Evolutionary conservation across 2,888 invertebrate genomes (phyloP).

Genomic region (Myopa testacea): DNA sequence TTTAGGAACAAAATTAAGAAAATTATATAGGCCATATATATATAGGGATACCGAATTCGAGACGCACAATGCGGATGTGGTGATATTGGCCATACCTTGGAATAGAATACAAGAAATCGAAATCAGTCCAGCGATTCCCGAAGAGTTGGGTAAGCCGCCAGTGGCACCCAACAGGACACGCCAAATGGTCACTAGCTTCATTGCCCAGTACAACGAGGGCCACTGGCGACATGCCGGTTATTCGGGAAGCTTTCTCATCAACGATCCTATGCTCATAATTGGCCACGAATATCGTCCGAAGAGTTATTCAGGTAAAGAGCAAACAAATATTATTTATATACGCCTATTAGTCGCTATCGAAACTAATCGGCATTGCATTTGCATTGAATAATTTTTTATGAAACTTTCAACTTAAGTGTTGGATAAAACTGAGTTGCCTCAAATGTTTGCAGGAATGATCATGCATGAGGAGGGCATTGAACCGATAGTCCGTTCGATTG

Average conservation of each 20-base stretch:
- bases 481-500: constrained; percentile 46
- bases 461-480: constrained; percentile 54
- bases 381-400: too few species aligned
- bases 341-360: neutral
- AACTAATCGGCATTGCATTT: too few species aligned
- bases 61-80: constrained; percentile 52
- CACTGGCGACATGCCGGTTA: constrained; percentile 58
- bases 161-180: neutral
- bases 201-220: constrained; percentile 55
- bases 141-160: constrained; percentile 43
- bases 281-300: constrained; percentile 53
- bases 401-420: too few species aligned
- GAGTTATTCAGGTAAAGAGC: constrained; percentile 48
- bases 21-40: too few species aligned
- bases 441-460: constrained; percentile 48
- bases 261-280: constrained; percentile 54
- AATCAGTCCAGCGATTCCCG: constrained; percentile 59
- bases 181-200: constrained; percentile 56
- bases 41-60: constrained; percentile 51
- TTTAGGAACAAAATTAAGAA: too few species aligned
- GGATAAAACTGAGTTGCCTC: too few species aligned
- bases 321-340: neutral
- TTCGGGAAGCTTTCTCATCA: constrained; percentile 57
- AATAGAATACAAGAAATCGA: constrained; percentile 53
- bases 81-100: constrained; percentile 64